Conservation (phyloP, 2,797 vertebrate species). For the Anguilla pacifica region DNA sequence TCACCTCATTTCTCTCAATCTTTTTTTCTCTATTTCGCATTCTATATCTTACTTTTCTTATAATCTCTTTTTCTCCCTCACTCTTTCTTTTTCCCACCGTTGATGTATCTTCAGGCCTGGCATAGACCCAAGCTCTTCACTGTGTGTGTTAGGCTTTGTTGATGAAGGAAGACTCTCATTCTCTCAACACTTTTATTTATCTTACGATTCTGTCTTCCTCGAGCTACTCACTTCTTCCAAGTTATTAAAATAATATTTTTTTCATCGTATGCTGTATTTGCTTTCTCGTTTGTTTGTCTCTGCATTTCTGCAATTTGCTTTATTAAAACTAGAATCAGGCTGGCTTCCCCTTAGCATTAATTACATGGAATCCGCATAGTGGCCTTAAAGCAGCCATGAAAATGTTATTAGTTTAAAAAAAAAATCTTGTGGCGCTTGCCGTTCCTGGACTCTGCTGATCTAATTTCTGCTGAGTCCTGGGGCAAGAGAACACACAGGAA, state of each 20-base stretch:
- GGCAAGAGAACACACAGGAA: background rate
- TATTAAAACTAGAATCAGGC: constrained; percentile 29
- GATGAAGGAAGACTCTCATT: constrained; percentile 6
- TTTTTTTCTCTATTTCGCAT: background rate
- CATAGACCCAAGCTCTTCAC: background rate
- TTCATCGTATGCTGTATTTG: background rate
- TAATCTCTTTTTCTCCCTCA: background rate
- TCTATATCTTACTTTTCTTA: background rate
- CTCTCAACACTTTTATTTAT: constrained; percentile 23
- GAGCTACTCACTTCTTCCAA: background rate
- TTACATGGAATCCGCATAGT: constrained; percentile 22
- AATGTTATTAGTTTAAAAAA: constrained; percentile 25
- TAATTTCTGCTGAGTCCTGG: background rate
- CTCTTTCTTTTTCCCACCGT: background rate
- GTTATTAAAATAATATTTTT: constrained; percentile 24
- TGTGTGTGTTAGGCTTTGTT: background rate
- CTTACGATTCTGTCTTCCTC: background rate
- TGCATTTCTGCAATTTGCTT: constrained; percentile 31
- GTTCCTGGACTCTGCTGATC: background rate
- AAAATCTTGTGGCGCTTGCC: background rate
- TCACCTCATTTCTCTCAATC: background rate
- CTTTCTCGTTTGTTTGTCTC: constrained; percentile 25
- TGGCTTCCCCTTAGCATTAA: constrained; percentile 27
- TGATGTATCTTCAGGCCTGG: background rate
- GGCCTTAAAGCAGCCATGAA: constrained; percentile 22